These are phyloP conservation scores for Zygaena filipendulae DNA, from an alignment of 2,888 invertebrate species.

Conservation along the genomic window DNA sequence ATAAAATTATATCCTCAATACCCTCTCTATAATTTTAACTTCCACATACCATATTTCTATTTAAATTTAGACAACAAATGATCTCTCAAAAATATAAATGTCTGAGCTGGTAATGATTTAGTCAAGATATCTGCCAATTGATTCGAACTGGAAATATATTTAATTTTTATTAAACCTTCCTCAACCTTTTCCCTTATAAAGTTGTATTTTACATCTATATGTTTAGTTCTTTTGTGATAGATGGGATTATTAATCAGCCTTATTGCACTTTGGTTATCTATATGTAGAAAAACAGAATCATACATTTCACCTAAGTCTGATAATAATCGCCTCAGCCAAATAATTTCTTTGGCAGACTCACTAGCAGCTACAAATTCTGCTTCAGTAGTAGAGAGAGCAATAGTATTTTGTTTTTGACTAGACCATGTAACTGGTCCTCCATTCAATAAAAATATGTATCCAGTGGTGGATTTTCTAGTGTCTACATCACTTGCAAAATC, in stretches of 20 bases:
- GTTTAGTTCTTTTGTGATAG: slow-evolving; percentile 19
- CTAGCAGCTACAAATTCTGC: slow-evolving; percentile 13
- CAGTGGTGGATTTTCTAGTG: slow-evolving; percentile 12
- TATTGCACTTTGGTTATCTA: slow-evolving; percentile 20
- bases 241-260: slow-evolving; percentile 20
- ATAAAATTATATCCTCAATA: too few relatives aligned
- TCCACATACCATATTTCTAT: too few relatives aligned
- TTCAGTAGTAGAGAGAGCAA: slow-evolving; percentile 13
- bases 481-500: slow-evolving; percentile 13
- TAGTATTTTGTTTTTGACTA: slow-evolving; percentile 11
- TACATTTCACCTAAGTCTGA: slow-evolving; percentile 11
- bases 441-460: slow-evolving; percentile 14
- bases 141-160: slow-evolving; percentile 14
- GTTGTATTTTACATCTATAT: slow-evolving; percentile 19
- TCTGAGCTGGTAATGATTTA: slow-evolving; percentile 5
- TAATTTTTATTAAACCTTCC: slow-evolving; percentile 9
- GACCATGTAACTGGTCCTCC: slow-evolving; percentile 12
- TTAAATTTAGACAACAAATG: too few relatives aligned
- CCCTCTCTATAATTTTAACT: too few relatives aligned
- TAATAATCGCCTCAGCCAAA: slow-evolving; percentile 11
- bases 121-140: slow-evolving; percentile 11
- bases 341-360: slow-evolving; percentile 11
- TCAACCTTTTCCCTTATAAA: slow-evolving; percentile 19
- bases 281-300: slow-evolving; percentile 6
- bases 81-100: too few relatives aligned